Percentiles rank a stretch among this genome's conserved stretches.
Evolutionary conservation across 2,888 invertebrate genomes (phyloP).

Genomic region (Zele albiditarsus): DNA sequence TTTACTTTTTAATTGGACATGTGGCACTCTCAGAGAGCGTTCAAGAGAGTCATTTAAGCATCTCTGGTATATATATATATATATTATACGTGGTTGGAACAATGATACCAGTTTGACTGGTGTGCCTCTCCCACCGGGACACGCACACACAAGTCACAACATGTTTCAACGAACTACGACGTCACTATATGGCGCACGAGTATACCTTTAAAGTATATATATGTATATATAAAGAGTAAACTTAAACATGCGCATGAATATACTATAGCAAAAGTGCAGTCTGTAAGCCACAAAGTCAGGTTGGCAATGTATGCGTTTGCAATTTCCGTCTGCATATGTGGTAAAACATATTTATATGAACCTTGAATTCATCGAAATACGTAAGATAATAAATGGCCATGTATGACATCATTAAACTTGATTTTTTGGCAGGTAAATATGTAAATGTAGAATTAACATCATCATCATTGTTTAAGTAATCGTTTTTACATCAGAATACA

Average conservation of each 20-base stretch:
- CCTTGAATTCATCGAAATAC: no score
- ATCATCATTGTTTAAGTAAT: no score
- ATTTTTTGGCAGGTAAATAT: no score
- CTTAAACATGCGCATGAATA: conserved; percentile 15
- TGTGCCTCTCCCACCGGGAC: conserved; percentile 58
- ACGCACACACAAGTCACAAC: conserved; percentile 27
- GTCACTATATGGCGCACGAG: conserved; percentile 12
- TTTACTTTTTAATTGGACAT: no score
- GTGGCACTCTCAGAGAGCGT: no score
- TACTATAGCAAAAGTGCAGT: conserved; percentile 15
- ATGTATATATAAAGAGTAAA: background rate
- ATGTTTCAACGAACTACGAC: conserved; percentile 18
- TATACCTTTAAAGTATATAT: background rate
- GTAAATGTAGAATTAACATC: no score
- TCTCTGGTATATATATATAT: background rate
- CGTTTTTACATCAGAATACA: no score
- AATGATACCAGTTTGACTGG: conserved; percentile 69
- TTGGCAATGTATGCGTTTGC: background rate
- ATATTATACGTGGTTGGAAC: conserved; percentile 54
- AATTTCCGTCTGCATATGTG: background rate
- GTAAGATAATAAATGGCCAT: no score
- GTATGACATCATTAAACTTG: no score
- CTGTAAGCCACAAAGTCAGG: conserved; percentile 16
- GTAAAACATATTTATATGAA: no score
- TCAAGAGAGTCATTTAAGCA: no score